A percentile compares a stretch with the other conserved stretches of the same genome.
Conservation (phyloP, 2,113 vertebrate genomes). For the Cyprinus carpio region DNA sequence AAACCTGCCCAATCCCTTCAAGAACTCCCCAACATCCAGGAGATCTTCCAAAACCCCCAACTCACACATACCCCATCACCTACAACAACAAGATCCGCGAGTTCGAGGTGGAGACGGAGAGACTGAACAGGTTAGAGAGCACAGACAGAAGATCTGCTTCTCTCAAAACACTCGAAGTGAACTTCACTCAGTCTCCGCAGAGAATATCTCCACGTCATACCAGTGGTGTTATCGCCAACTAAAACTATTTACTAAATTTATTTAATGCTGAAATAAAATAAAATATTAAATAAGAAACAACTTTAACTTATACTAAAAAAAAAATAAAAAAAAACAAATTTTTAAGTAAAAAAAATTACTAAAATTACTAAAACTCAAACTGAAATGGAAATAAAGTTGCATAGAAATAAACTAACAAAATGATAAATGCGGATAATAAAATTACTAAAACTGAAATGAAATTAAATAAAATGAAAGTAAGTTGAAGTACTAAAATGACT, state of each 20-base stretch:
- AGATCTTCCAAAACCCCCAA: slow-evolving; percentile 89
- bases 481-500: no score
- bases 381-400: not conserved
- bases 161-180: no score
- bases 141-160: no score
- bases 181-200: no score
- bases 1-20: slow-evolving; percentile 87
- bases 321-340: no score
- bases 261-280: not conserved
- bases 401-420: not conserved
- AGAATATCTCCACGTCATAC: no score
- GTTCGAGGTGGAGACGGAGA: slow-evolving; percentile 88
- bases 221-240: not conserved
- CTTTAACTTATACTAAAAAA: not conserved
- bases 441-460: not conserved
- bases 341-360: no score
- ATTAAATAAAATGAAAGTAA: no score
- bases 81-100: slow-evolving; percentile 87
- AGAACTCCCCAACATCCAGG: slow-evolving; percentile 89
- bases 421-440: not conserved
- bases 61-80: slow-evolving; percentile 85
- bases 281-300: not conserved
- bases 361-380: no score
- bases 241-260: not conserved
- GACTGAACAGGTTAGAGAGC: slow-evolving; percentile 81